Base-by-base conservation (phyloP, 2,797 vertebrate genomes). In the Smutsia temminckii region DNA sequence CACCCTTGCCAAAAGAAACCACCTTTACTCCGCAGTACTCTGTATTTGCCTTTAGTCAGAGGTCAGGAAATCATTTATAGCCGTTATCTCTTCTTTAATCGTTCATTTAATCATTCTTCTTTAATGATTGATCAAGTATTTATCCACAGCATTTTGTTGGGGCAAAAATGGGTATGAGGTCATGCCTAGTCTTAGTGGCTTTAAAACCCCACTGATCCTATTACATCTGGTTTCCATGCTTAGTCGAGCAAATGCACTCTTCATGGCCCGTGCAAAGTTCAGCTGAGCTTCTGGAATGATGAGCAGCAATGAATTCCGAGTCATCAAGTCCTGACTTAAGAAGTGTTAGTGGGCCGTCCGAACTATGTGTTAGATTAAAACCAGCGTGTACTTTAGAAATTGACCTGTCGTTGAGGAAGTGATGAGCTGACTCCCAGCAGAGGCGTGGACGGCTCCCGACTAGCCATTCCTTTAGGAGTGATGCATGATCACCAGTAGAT, bases 31-130 rank as follows among this genome's bases (percentile, higher is more conserved):
- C 37, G 77, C 29, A 95, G 69, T 79, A 55, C 34, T 55, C 42
- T 95, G 13, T 93, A 88, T 95, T 84, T 95, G 83, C 75, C 86
- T 86, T 95, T 78, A 68, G 49, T 95, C 78, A 89, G 83, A 93
- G 51, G 63, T 53, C 81, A 77, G 59, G 23, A 57, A 79, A 85
- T 72, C 79, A 42, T 18, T 29, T 68, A 59, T 49, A 68, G 61
- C 51, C 23, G 77, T 51, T 46, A 68, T 55, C 53, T 77, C 34
- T 32, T 77, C 74, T 77, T 77, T 14, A 34, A 53, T 23, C 32
- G 13, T 34, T 77, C 20, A 53, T 49, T 34, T 53, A 34, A 53
- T 53, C 49, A 53, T 34, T 77, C 61, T 72, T 74, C 75, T 91
- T 79, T 40, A 63, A 32, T 84, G 23, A 79, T 37, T 5, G 5